phyloP scores from a whole-genome alignment of 2,888 invertebrate species.

The Teinopalpus imperialis region DNA sequence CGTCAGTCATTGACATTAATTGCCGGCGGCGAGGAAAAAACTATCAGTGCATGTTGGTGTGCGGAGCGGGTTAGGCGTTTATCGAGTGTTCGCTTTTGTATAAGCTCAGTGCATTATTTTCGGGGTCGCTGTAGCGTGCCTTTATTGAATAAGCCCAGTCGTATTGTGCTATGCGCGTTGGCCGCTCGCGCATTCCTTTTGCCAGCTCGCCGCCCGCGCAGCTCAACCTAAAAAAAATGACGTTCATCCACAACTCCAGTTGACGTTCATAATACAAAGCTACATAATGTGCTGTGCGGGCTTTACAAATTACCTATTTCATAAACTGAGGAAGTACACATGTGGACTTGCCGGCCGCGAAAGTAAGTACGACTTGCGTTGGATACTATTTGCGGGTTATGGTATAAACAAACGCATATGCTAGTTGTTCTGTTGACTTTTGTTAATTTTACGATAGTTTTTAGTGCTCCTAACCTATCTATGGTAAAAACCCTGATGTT shows the following conservation, averaged over 20 bases:
- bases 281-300: conserved; percentile 72
- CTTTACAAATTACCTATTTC: conserved; percentile 69
- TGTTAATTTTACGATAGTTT: conserved; percentile 10
- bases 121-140: conserved; percentile 48
- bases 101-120: conserved; percentile 49
- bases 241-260: conserved; percentile 45
- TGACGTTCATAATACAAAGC: conserved; percentile 46
- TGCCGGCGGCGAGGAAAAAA: conserved; percentile 59
- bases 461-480: background rate
- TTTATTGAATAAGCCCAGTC: conserved; percentile 46
- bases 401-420: conserved; percentile 23
- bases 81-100: conserved; percentile 32
- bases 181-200: conserved; percentile 43
- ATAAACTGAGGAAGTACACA: conserved; percentile 76
- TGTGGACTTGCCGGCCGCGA: conserved; percentile 72
- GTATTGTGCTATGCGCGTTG: conserved; percentile 60
- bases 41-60: conserved; percentile 62
- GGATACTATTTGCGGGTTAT: conserved; percentile 23
- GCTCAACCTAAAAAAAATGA: conserved; percentile 58
- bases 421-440: conserved; percentile 5
- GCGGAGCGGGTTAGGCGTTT: conserved; percentile 46
- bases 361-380: conserved; percentile 57
- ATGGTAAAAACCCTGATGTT: conserved; percentile 5
- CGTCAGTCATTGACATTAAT: conserved; percentile 73
- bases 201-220: conserved; percentile 28